Base-by-base conservation (phyloP, 2,888 invertebrate species). In the Anoncus sp. region DNA sequence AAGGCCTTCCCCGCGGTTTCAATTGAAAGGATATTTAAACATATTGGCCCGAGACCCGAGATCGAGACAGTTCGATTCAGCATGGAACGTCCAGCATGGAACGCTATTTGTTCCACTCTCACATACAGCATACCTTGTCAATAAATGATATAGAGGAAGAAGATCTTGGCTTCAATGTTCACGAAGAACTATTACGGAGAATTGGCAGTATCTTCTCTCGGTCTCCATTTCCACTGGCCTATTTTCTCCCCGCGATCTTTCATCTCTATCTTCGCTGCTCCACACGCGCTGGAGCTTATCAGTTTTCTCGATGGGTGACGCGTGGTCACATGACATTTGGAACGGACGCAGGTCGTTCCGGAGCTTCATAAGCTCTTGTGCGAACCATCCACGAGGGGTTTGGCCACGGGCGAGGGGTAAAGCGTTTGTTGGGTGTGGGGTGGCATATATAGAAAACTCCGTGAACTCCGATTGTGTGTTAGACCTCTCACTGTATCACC, bases 261-360 rank as follows among this genome's bases (percentile, higher is more conserved):
- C 18, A 10, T 18, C 16, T 20, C 38, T 73, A 63, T 65, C 72
- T 72, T 20, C 22, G 18, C 38, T 47, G 38, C 57, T 57, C 47
- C 35, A 47, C 49, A 60, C 51, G 18, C 51, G 40, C 40, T 53
- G 1, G 57, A 55, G 57, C 22, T 69, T 74, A 66, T 74, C 72
- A 51, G 74, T 66, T 66, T 60, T 47, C 60, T 59, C 43, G 40
- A 31, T 27, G 40, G 24, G 53, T 3, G 51, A 60, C 59, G n/a
- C n/a, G 47, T 51, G 43, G 53, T 60, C 66, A 51, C 35, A 60
- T 45, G 53, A 74, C 66, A 74, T 74, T 74, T 60, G 22, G 53
- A 31, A n/a, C 69, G 24, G 38, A 59, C 47, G 35, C 38, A 22
- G 60, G 60, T 74, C 60, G 60, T 74, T 67, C 14, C 53, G 40